A percentile compares a stretch with the other conserved stretches of the same genome.
Conservation (phyloP, 2,113 vertebrate species). For the Entelurus aequoreus region DNA sequence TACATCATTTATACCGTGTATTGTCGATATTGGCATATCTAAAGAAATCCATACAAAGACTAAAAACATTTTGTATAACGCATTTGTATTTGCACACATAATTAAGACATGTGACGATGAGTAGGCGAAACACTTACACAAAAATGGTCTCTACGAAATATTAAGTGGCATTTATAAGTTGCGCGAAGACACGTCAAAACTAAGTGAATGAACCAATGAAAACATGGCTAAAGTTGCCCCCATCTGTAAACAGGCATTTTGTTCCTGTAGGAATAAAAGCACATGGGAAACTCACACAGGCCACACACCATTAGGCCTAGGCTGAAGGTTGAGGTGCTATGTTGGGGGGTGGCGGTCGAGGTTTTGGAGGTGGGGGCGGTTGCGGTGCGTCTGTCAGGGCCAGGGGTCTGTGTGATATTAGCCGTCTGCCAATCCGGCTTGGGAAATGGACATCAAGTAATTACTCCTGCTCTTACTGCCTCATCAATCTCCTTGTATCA, state of each 20-base stretch:
- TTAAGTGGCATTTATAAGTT: no score
- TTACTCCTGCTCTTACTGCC: slow-evolving; percentile 80
- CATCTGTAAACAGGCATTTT: slow-evolving; percentile 40
- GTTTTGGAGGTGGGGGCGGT: slow-evolving; percentile 25
- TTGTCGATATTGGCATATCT: no score
- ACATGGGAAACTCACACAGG: slow-evolving; percentile 62
- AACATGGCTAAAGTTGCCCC: slow-evolving; percentile 1
- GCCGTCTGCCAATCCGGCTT: slow-evolving; percentile 79
- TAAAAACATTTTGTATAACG: no score
- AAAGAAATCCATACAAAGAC: no score
- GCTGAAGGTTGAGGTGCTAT: slow-evolving; percentile 62
- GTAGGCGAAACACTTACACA: no score
- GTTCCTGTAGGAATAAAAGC: slow-evolving; percentile 64
- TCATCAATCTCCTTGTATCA: slow-evolving; percentile 80
- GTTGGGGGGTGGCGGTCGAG: slow-evolving; percentile 28
- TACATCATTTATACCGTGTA: no score
- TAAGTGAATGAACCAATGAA: no score
- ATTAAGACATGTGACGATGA: no score
- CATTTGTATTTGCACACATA: no score
- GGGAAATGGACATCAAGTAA: slow-evolving; percentile 79
- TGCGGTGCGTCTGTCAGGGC: slow-evolving; percentile 67
- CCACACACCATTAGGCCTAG: slow-evolving; percentile 64
- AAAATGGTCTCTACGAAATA: no score
- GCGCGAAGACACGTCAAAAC: no score
- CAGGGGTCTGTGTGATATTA: slow-evolving; percentile 80